phyloP scores from a whole-genome alignment of 2,797 vertebrate genomes.

The Aphelocoma californica region DNA sequence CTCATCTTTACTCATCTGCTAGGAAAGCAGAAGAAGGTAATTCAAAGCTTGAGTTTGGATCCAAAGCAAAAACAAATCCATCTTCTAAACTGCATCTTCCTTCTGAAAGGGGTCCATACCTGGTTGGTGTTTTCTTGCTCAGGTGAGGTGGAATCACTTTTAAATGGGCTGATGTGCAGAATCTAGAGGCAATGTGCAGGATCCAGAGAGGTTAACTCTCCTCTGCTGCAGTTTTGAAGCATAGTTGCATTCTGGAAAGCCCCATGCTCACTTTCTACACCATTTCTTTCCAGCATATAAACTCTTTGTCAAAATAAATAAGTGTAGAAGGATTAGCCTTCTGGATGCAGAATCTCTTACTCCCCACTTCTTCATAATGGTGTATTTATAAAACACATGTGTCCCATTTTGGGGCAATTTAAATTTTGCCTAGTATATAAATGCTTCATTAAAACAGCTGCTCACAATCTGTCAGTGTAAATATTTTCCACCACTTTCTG shows the following conservation, averaged over 20 bases:
- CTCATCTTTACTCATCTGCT: not conserved
- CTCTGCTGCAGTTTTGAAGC: not conserved
- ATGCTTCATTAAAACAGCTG: constrained; percentile 63
- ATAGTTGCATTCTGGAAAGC: not conserved
- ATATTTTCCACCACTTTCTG: constrained; percentile 54
- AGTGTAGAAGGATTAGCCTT: constrained; percentile 9
- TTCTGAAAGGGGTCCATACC: not conserved
- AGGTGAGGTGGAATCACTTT: not conserved
- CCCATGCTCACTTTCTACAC: not conserved
- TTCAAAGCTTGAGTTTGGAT: not conserved
- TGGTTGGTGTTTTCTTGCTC: not conserved
- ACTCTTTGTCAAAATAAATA: constrained; percentile 40
- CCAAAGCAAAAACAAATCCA: not conserved
- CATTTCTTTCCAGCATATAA: not conserved
- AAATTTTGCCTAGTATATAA: constrained; percentile 37
- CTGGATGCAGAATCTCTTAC: constrained; percentile 31
- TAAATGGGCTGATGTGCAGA: not conserved
- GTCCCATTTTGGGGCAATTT: constrained; percentile 51
- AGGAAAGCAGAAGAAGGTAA: not conserved
- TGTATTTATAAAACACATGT: constrained; percentile 57
- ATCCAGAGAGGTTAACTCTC: not conserved
- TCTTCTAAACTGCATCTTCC: not conserved
- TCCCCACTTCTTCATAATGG: constrained; percentile 14
- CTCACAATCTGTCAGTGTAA: constrained; percentile 52
- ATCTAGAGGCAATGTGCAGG: not conserved